Evolutionary conservation across 2,797 vertebrate genomes (phyloP).

Genomic region (Rhynchonycteris naso): DNA sequence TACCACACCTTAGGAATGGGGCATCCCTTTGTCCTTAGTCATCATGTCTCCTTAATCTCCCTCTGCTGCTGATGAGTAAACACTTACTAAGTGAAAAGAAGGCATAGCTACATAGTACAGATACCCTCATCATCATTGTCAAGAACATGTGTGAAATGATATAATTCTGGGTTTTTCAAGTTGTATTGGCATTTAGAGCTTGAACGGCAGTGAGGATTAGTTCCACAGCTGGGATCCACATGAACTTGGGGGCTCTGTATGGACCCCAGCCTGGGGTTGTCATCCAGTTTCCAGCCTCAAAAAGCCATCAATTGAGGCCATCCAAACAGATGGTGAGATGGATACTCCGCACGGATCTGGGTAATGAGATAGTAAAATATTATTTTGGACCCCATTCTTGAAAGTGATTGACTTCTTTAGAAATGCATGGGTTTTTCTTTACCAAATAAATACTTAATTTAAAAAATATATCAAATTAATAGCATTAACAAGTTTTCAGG

Average conservation of each 20-base stretch:
- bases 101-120: accelerated
- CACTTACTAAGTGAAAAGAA: accelerated
- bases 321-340: neutral
- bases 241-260: neutral
- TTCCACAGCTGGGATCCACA: accelerated
- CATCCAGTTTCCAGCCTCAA: neutral
- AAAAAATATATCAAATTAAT: conserved; percentile 74
- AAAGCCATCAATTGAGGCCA: neutral
- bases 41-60: neutral
- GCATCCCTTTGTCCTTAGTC: too few relatives aligned
- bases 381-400: neutral
- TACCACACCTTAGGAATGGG: accelerated
- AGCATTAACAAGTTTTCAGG: conserved; percentile 76
- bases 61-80: neutral
- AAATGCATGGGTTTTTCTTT: neutral
- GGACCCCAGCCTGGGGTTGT: neutral
- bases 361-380: neutral
- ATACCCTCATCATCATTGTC: too few relatives aligned
- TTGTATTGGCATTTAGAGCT: neutral
- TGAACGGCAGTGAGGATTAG: neutral
- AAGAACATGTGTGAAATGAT: accelerated
- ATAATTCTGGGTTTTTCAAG: neutral
- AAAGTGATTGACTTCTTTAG: conserved; percentile 7
- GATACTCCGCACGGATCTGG: neutral
- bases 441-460: conserved; percentile 71